phyloP scores from a whole-genome alignment of 35 echinoderm and acorn worm genomes.

The Lytechinus pictus region DNA sequence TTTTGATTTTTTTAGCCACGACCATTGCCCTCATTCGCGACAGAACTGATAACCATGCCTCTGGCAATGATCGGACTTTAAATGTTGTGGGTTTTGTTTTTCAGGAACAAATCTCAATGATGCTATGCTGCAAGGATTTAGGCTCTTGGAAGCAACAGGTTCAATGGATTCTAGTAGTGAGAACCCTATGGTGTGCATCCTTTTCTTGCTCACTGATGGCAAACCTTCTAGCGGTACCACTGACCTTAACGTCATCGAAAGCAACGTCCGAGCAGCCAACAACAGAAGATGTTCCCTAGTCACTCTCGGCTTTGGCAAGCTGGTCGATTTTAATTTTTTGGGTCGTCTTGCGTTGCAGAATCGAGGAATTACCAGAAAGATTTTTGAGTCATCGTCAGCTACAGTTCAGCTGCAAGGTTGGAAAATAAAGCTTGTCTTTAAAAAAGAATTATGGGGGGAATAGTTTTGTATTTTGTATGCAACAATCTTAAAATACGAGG shows the following conservation, averaged over 20 bases:
- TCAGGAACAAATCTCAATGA: constrained; percentile 85
- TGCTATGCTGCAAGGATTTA: constrained; percentile 60
- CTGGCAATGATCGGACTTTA: neutral
- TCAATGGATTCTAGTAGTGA: constrained; percentile 44
- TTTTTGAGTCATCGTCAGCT: constrained; percentile 75
- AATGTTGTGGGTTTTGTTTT: neutral
- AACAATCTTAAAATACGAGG: too few species aligned
- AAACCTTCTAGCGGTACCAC: constrained; percentile 68
- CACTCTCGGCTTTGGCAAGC: constrained; percentile 64
- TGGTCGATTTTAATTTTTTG: constrained; percentile 67
- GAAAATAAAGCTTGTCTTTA: neutral
- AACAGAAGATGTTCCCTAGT: constrained; percentile 61
- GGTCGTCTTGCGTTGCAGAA: constrained; percentile 61
- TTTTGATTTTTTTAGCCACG: too few species aligned
- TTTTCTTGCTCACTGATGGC: constrained; percentile 92
- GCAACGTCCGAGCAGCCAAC: constrained; percentile 35
- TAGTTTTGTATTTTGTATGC: too few species aligned
- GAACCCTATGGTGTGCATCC: constrained; percentile 62
- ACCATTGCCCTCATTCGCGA: too few species aligned
- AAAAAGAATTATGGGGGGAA: too few species aligned
- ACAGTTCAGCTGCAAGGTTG: constrained; percentile 77
- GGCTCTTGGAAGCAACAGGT: constrained; percentile 55
- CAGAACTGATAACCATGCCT: neutral
- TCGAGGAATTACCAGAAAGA: constrained; percentile 73
- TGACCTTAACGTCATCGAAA: constrained; percentile 25